Evolutionary conservation across 1,140 invertebrate species (phyloP).

Genomic region (Lanistes nyassanus): DNA sequence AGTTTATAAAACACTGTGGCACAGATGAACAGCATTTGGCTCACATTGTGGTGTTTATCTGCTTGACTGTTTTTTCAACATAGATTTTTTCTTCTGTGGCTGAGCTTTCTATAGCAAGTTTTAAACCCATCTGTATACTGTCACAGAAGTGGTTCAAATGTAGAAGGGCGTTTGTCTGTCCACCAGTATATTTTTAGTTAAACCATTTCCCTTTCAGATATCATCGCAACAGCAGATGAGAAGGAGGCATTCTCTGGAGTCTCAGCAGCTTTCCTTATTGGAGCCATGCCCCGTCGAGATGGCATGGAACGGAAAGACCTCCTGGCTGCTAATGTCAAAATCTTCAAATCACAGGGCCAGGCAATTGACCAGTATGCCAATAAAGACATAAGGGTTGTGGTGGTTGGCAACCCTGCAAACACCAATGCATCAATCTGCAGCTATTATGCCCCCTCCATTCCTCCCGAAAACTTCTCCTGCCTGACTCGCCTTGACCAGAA

Average conservation of each 20-base stretch:
- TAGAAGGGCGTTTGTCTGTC: no score
- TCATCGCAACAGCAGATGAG: slow-evolving; percentile 88
- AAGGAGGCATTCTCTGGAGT: slow-evolving; percentile 94
- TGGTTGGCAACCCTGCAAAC: slow-evolving; percentile 99
- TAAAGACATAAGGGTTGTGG: slow-evolving; percentile 93
- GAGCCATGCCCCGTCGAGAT: slow-evolving; percentile 97
- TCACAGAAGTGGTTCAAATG: no score
- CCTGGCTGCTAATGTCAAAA: slow-evolving; percentile 96
- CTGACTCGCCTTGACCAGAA: slow-evolving; percentile 99
- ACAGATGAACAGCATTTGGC: no score
- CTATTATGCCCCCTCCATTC: slow-evolving; percentile 93
- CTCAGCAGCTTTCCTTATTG: slow-evolving; percentile 97
- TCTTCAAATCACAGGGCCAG: slow-evolving; percentile 94
- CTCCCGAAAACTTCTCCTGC: slow-evolving; percentile 95
- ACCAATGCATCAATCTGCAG: slow-evolving; percentile 98
- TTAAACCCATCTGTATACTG: no score
- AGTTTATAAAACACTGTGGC: no score
- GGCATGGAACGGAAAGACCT: slow-evolving; percentile 99
- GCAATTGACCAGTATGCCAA: slow-evolving; percentile 93
- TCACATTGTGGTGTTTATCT: no score
- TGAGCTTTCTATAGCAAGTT: no score
- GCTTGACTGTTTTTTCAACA: no score
- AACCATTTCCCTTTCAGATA: slow-evolving; percentile 68
- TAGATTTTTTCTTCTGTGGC: no score
- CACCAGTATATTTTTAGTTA: no score